Percentiles rank a stretch among this genome's conserved stretches.
Conservation (phyloP, 2,888 invertebrate species). For the Griposia aprilina region DNA sequence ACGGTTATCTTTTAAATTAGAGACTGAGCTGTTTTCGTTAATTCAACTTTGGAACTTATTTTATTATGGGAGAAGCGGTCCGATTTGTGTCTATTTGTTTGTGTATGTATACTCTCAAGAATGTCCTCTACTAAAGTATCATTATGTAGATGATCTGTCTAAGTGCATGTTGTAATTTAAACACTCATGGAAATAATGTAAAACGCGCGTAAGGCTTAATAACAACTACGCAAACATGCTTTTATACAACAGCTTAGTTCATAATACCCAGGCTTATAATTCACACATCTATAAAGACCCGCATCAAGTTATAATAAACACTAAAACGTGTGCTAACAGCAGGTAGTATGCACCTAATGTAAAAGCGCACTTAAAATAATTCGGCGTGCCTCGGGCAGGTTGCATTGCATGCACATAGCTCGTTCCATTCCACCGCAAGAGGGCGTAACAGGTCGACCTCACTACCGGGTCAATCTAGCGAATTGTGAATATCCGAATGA, state of each 20-base stretch:
- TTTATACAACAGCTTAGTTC: background rate
- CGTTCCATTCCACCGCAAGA: constrained; percentile 74
- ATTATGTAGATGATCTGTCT: background rate
- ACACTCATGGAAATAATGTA: background rate
- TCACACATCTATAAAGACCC: background rate
- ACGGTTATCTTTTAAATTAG: constrained; percentile 46
- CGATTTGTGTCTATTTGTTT: constrained; percentile 4
- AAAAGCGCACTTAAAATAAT: constrained; percentile 81
- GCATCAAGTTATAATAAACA: constrained; percentile 41
- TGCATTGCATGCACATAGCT: constrained; percentile 81
- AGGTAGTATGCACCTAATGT: constrained; percentile 68
- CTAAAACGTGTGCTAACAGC: constrained; percentile 45
- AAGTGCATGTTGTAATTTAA: background rate
- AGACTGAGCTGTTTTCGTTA: constrained; percentile 38
- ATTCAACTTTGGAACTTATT: constrained; percentile 38
- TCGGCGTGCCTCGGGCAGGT: constrained; percentile 70
- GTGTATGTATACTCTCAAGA: background rate
- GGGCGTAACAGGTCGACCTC: constrained; percentile 86
- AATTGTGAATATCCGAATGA: constrained; percentile 63
- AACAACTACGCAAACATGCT: background rate
- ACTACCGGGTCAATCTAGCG: constrained; percentile 77
- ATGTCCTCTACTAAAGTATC: background rate
- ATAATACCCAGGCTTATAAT: background rate
- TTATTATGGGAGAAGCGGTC: background rate
- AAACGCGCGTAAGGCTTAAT: too few relatives aligned